Evolutionary conservation across 2,888 invertebrate genomes (phyloP), one percentile per base, ranked within the genome.

Genomic region (Leptarthrus brevirostris): DNA sequence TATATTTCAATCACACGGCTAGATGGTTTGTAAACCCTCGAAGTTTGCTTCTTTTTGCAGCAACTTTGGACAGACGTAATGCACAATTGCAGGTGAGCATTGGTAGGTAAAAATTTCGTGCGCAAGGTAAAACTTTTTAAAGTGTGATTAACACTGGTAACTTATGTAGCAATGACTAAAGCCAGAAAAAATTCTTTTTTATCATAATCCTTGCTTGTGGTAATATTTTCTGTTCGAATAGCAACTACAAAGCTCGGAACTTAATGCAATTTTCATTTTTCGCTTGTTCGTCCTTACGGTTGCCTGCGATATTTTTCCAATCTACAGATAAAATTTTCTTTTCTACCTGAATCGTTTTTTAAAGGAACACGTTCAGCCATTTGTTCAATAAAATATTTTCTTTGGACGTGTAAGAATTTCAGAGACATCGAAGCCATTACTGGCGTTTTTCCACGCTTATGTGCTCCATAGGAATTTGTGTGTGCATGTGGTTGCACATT

Each of bases 1-100:
- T 71, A 74, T 71, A 74, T 74, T 74, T 74, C 71, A 74, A 74
- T 74, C 74, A 71, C 74, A 74, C 44, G 40, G 53, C 20, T 61
- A 44, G 64, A 36, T 72, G 74, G 61, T 74, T 74, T 74, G 74
- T 71, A 74, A 74, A 61, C 58, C 54, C 14, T n/a, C 16, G 16
- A 3, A 44, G 47, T 20, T 47, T 47, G 44, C 24, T 26, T 36
- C 44, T 18, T 16, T 1, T 40, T 30, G 30, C 30, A 5, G 30
- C 30, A 30, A 30, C 30, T 8, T 30, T 8, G 30, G 30, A 8
- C 30, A 8, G 30, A 5, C 4, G 3, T 3, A 30, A 30, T 30
- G 30, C 30, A 5, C 4, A 30, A 30, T 5, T 30, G 3, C 30
- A 30, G 30, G 30, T 30, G 30, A 30, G 30, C 8, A 8, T 30